phyloP scores from a whole-genome alignment of 2,888 invertebrate genomes.

The Drosophila pegasa region DNA sequence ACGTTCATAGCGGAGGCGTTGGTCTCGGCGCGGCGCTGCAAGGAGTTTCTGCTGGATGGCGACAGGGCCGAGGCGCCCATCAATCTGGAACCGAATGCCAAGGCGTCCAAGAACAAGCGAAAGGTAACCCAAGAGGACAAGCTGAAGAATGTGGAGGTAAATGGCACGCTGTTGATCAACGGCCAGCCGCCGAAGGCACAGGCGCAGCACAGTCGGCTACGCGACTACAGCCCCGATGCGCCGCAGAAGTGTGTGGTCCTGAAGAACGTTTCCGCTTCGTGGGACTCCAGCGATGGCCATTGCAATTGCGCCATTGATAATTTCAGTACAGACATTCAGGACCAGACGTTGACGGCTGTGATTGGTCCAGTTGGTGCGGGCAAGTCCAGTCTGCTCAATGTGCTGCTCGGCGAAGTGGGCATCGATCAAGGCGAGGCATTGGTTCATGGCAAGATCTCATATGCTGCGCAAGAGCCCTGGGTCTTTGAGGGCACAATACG shows the following conservation, averaged over 20 bases:
- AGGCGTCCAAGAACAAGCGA: conserved; percentile 77
- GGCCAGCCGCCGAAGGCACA: conserved; percentile 24
- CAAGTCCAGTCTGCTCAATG: conserved; percentile 90
- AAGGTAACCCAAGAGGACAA: conserved; percentile 44
- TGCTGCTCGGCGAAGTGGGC: conserved; percentile 90
- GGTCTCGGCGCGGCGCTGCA: conserved; percentile 90
- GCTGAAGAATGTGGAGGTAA: conserved; percentile 49
- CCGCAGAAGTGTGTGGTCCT: conserved; percentile 82
- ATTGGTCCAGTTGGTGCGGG: conserved; percentile 92
- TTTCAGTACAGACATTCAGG: conserved; percentile 85
- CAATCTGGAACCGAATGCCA: conserved; percentile 79
- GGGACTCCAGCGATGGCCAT: conserved; percentile 84
- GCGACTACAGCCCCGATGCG: conserved; percentile 67
- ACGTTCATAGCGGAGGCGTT: conserved; percentile 91
- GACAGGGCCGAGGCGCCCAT: conserved; percentile 69
- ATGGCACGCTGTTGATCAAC: conserved; percentile 50
- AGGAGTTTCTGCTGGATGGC: conserved; percentile 87
- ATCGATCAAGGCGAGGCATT: conserved; percentile 87
- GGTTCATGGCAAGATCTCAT: conserved; percentile 89
- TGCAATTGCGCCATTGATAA: conserved; percentile 76
- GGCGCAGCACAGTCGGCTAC: conserved; percentile 28
- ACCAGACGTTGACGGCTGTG: conserved; percentile 84
- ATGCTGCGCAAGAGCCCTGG: conserved; percentile 94
- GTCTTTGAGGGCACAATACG: conserved; percentile 91
- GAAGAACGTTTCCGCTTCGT: conserved; percentile 86